A percentile compares a stretch with the other conserved stretches of the same genome.
Evolutionary conservation across 2,797 vertebrate species (phyloP).

Genomic region (Rhadinocentrus ornatus): DNA sequence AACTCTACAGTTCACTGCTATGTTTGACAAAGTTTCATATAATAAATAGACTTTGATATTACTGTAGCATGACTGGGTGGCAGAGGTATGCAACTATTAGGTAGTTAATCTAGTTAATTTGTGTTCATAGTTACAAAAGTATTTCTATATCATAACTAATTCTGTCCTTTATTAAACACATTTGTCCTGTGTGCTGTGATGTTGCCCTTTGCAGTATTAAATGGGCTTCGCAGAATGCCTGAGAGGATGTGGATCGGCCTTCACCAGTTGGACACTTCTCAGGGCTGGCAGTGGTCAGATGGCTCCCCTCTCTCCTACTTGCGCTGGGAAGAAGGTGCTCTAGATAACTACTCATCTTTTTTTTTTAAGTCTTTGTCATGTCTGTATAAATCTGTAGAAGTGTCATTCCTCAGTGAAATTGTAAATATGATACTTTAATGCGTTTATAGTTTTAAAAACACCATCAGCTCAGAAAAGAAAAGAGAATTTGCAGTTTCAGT

Average conservation of each 20-base stretch:
- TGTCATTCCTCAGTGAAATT: neutral
- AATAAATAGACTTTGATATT: neutral
- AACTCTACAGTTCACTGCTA: neutral
- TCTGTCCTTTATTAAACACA: neutral
- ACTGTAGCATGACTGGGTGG: neutral
- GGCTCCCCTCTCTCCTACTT: conserved; percentile 86
- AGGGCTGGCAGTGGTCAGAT: conserved; percentile 98
- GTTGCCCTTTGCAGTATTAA: conserved; percentile 64
- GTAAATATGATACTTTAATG: neutral
- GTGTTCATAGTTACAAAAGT: neutral
- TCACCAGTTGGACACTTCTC: conserved; percentile 88
- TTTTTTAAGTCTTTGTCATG: neutral
- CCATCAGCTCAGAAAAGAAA: neutral
- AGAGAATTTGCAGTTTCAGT: neutral
- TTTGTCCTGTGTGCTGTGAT: conserved; percentile 11
- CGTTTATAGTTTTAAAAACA: neutral
- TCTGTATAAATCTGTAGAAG: neutral
- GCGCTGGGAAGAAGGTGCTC: conserved; percentile 91
- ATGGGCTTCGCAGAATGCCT: conserved; percentile 71
- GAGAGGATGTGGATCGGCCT: conserved; percentile 93
- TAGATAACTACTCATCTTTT: conserved; percentile 5
- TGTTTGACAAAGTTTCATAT: too few relatives aligned
- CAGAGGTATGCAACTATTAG: neutral
- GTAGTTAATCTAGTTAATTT: neutral
- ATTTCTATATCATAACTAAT: neutral